These are phyloP conservation scores for Sarcophaga subvicina DNA, from an alignment of 2,888 invertebrate species.

Conservation along the genomic window DNA sequence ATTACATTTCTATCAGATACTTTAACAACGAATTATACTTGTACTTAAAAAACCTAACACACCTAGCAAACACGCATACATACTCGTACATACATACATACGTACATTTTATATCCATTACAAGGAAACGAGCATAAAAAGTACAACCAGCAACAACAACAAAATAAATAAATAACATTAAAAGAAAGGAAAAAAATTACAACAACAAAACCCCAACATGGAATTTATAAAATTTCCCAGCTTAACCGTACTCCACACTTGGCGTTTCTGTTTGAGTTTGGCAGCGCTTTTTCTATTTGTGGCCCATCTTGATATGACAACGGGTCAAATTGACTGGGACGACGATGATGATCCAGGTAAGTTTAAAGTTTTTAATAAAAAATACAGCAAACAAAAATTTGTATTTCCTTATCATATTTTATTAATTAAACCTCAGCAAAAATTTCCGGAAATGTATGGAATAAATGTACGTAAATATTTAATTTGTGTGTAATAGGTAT, in stretches of 20 bases:
- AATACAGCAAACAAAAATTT: not conserved
- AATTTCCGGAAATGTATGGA: not conserved
- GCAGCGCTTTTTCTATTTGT: slow-evolving; percentile 77
- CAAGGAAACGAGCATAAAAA: no score
- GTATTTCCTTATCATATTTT: not conserved
- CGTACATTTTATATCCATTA: no score
- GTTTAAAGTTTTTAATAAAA: slow-evolving; percentile 56
- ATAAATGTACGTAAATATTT: not conserved
- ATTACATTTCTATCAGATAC: slow-evolving; percentile 13
- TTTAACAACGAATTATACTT: slow-evolving; percentile 38
- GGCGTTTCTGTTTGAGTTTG: slow-evolving; percentile 75
- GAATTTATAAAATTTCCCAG: slow-evolving; percentile 57
- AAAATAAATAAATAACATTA: not conserved
- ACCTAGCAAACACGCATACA: no score
- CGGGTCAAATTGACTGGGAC: slow-evolving; percentile 82
- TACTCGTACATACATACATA: not conserved
- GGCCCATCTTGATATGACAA: slow-evolving; percentile 77
- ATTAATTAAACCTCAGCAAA: not conserved
- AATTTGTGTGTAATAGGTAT: not conserved
- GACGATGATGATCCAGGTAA: slow-evolving; percentile 82
- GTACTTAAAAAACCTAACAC: not conserved
- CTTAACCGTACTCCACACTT: slow-evolving; percentile 71
- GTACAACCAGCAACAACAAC: not conserved
- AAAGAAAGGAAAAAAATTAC: not conserved
- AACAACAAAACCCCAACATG: slow-evolving; percentile 32